Evolutionary conservation across 2,797 vertebrate species (phyloP).

Genomic region (Lepus oiostolus): DNA sequence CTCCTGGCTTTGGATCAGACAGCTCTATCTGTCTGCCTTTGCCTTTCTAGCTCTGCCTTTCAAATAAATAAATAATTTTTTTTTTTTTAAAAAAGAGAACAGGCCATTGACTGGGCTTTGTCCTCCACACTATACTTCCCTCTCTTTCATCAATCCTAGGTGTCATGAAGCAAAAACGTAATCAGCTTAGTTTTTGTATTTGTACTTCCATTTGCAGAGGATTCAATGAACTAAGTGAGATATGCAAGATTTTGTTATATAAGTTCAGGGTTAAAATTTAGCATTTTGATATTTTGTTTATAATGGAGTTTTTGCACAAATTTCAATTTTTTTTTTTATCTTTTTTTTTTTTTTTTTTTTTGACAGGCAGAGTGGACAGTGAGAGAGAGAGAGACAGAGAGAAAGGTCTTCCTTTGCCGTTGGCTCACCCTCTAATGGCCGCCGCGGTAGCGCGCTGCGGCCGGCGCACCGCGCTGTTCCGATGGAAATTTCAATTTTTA

Average conservation of each 20-base stretch:
- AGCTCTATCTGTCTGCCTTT: no score
- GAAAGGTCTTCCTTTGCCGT: no score
- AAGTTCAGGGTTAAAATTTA: not conserved
- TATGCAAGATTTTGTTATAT: not conserved
- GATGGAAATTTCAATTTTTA: not conserved
- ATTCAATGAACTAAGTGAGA: not conserved
- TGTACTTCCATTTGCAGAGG: conserved; percentile 26
- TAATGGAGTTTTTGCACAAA: not conserved
- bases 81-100: not conserved
- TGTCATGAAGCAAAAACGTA: not conserved
- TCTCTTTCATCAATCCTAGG: not conserved
- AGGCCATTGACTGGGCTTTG: not conserved
- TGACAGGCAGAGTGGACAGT: no score
- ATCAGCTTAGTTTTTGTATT: not conserved
- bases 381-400: no score
- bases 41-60: no score
- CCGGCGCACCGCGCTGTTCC: no score
- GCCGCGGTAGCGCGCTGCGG: no score
- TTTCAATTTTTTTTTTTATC: conserved; percentile 13
- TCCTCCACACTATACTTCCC: not conserved
- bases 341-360: no score
- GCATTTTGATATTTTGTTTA: not conserved
- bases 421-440: no score
- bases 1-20: no score
- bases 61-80: no score